Evolutionary conservation across 1,140 invertebrate species (phyloP).

Genomic region (Arctopsyche grandis): DNA sequence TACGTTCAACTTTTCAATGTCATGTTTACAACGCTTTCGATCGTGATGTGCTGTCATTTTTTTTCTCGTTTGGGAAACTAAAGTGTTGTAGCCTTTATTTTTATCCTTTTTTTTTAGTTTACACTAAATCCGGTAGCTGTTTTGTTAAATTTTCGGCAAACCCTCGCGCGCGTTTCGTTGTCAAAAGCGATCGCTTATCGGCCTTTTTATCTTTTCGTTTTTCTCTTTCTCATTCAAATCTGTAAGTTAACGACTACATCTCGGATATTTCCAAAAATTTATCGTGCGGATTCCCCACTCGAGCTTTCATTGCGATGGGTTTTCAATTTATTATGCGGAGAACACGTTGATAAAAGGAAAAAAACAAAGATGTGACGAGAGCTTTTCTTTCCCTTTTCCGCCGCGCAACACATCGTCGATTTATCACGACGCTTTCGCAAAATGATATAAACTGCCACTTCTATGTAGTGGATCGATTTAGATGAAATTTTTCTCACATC

Average conservation of each 20-base stretch:
- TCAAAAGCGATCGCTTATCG: slow-evolving; percentile 23
- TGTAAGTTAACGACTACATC: slow-evolving; percentile 24
- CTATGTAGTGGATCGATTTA: no score
- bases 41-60: not conserved
- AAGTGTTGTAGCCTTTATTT: no score
- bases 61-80: not conserved
- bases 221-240: slow-evolving; percentile 20
- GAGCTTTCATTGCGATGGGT: slow-evolving; percentile 5
- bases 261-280: slow-evolving; percentile 24
- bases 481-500: no score
- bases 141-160: no score
- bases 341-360: slow-evolving; percentile 5
- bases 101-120: no score
- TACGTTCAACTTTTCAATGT: slow-evolving; percentile 7
- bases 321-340: slow-evolving; percentile 19
- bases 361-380: slow-evolving; percentile 5
- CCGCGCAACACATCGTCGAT: not conserved
- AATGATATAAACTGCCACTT: no score
- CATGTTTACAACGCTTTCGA: not conserved
- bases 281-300: not conserved
- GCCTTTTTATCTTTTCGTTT: not conserved
- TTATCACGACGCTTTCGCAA: not conserved
- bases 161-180: not conserved
- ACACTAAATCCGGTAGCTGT: no score
- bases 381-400: not conserved